Evolutionary conservation across 64 coral and sea anemone species (phyloP).

Genomic region (Cladopsammia gracilis): DNA sequence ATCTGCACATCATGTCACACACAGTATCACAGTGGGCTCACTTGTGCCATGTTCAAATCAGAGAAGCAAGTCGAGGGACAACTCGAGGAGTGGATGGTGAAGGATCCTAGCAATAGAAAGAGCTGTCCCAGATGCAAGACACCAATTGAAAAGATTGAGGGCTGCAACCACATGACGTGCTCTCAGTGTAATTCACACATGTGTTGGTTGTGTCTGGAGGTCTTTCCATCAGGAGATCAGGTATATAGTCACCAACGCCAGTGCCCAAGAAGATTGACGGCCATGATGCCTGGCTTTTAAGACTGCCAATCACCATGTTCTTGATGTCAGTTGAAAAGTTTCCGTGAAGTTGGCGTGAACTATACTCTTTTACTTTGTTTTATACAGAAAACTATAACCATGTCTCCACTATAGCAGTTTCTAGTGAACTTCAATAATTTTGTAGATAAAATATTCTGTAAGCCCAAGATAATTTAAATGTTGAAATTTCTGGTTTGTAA

Average conservation of each 20-base stretch:
- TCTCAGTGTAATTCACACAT: conserved; percentile 55
- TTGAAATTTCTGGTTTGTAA: no score
- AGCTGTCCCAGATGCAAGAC: conserved; percentile 62
- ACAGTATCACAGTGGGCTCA: conserved; percentile 73
- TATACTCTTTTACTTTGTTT: no score
- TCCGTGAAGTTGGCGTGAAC: no score
- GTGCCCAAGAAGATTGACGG: conserved; percentile 1
- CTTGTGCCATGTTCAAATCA: conserved; percentile 72
- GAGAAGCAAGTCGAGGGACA: conserved; percentile 59
- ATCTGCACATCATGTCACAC: conserved; percentile 81
- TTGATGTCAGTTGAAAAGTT: no score
- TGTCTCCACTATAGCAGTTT: no score
- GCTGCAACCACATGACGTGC: conserved; percentile 87
- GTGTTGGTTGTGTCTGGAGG: conserved; percentile 72
- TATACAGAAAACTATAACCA: no score
- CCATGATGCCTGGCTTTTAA: background rate
- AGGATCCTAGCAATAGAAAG: conserved; percentile 64
- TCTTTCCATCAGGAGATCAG: background rate
- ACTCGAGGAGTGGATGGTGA: conserved; percentile 75
- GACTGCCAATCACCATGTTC: background rate
- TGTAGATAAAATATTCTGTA: no score
- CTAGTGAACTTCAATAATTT: no score
- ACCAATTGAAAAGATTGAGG: conserved; percentile 76
- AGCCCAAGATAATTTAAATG: no score
- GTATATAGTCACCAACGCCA: conserved; percentile 72